Evolutionary conservation across 1,140 invertebrate genomes (phyloP).

Genomic region (Bombus terrestris): DNA sequence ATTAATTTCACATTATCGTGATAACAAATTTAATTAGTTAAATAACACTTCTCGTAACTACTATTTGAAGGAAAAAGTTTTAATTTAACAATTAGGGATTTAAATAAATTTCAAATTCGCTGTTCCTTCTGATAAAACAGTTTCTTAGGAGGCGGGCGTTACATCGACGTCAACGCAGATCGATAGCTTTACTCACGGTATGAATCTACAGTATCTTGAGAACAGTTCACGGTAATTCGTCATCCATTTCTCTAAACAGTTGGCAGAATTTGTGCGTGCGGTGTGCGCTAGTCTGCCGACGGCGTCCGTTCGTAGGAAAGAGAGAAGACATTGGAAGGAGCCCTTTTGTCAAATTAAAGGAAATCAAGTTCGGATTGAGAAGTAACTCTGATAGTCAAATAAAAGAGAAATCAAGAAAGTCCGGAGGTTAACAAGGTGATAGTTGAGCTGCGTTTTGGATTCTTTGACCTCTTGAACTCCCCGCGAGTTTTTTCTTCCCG

Average conservation of each 20-base stretch:
- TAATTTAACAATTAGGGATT: not conserved
- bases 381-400: not conserved
- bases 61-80: not conserved
- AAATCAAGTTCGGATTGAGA: slow-evolving; percentile 7
- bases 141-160: not conserved
- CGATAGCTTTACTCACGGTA: slow-evolving; percentile 35
- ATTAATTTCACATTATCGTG: no score
- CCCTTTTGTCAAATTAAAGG: slow-evolving; percentile 51
- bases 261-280: slow-evolving; percentile 63
- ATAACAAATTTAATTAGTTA: no score
- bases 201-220: slow-evolving; percentile 36
- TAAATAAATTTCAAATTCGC: not conserved
- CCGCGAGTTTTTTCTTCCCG: slow-evolving; percentile 50
- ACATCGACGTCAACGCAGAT: slow-evolving; percentile 38
- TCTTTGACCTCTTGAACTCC: slow-evolving; percentile 46
- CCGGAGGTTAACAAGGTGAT: not conserved
- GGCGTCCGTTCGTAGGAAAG: slow-evolving; percentile 59
- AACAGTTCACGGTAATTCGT: slow-evolving; percentile 37
- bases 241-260: slow-evolving; percentile 57
- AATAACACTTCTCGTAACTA: no score
- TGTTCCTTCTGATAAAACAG: slow-evolving; percentile 5
- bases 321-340: slow-evolving; percentile 31
- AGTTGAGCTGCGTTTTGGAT: slow-evolving; percentile 9
- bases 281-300: slow-evolving; percentile 54
- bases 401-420: not conserved